Percentiles rank a stretch among this genome's conserved stretches.
phyloP scores from a whole-genome alignment of 2,113 vertebrate genomes.

The Caranx melampygus region DNA sequence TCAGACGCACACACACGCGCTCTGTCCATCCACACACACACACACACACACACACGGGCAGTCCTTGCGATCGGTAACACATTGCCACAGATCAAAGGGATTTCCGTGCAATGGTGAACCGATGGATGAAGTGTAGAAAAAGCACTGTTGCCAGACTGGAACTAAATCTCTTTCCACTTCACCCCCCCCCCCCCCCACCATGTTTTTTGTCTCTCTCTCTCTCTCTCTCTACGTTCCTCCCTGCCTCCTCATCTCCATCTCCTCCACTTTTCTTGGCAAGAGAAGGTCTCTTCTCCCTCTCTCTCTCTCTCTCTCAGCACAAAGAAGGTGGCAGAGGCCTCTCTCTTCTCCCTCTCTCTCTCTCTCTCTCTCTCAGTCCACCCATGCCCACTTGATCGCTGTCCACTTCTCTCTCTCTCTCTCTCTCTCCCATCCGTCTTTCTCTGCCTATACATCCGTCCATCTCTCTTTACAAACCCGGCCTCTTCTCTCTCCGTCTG shows the following conservation, averaged over 20 bases:
- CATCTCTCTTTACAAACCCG: constrained; percentile 63
- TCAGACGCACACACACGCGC: constrained; percentile 14
- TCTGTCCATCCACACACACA: constrained; percentile 12
- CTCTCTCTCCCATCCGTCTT: constrained; percentile 28
- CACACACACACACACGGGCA: constrained; percentile 29
- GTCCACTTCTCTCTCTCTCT: constrained; percentile 61
- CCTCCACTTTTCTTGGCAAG: constrained; percentile 48
- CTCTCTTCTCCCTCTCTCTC: constrained; percentile 75
- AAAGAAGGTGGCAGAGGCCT: constrained; percentile 80
- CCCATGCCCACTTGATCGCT: constrained; percentile 72
- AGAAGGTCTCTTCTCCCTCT: constrained; percentile 57
- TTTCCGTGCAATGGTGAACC: constrained; percentile 63
- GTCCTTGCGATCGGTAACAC: constrained; percentile 46
- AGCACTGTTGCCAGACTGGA: constrained; percentile 69
- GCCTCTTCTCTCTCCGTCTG: constrained; percentile 61
- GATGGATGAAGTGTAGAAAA: constrained; percentile 72
- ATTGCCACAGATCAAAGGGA: constrained; percentile 58
- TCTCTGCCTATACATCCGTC: constrained; percentile 47
- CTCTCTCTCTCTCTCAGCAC: constrained; percentile 71
- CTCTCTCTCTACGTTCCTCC: constrained; percentile 34
- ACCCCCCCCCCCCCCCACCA: constrained; percentile 59
- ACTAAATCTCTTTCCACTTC: constrained; percentile 75
- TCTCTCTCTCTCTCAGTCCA: constrained; percentile 71
- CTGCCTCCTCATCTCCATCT: constrained; percentile 52
- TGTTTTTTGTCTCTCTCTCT: constrained; percentile 54